These are phyloP conservation scores for Frieseomelitta varia DNA, from an alignment of 1,140 invertebrate genomes.

Conservation along the genomic window DNA sequence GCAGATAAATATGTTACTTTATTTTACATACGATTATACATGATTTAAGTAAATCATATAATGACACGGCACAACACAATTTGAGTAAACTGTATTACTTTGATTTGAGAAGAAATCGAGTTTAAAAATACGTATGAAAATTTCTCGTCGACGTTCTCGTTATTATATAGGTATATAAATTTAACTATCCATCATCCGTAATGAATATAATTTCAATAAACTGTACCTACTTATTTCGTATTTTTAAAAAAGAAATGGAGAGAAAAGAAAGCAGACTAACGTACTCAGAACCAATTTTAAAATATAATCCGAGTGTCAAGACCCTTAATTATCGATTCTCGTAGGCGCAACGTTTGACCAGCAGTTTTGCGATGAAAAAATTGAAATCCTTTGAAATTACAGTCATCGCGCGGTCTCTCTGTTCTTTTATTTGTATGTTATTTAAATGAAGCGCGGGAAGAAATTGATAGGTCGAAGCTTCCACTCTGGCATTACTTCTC, in stretches of 20 bases:
- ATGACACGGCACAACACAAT: too few species aligned
- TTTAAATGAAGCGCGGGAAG: conserved; percentile 22
- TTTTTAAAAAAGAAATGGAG: neutral
- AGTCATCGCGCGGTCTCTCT: neutral
- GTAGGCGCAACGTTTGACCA: neutral
- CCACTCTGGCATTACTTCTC: neutral
- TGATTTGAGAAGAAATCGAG: too few species aligned
- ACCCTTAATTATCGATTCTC: neutral
- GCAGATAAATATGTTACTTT: too few species aligned
- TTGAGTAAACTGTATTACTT: too few species aligned
- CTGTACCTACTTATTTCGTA: neutral
- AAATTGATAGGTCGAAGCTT: conserved; percentile 26
- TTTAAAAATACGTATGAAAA: too few species aligned
- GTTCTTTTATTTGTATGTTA: conserved; percentile 33
- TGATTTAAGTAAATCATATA: neutral
- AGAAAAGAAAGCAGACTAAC: neutral
- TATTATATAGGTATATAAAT: neutral
- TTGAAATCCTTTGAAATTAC: conserved; percentile 19
- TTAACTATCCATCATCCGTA: neutral
- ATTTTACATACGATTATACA: neutral
- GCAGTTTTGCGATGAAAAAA: conserved; percentile 5
- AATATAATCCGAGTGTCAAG: neutral
- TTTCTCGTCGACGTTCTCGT: neutral
- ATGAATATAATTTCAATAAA: neutral
- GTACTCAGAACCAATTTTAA: neutral